Percentiles rank a stretch among this genome's conserved stretches.
Evolutionary conservation across 2,113 vertebrate genomes (phyloP).

Genomic region (Ammospiza nelsoni): DNA sequence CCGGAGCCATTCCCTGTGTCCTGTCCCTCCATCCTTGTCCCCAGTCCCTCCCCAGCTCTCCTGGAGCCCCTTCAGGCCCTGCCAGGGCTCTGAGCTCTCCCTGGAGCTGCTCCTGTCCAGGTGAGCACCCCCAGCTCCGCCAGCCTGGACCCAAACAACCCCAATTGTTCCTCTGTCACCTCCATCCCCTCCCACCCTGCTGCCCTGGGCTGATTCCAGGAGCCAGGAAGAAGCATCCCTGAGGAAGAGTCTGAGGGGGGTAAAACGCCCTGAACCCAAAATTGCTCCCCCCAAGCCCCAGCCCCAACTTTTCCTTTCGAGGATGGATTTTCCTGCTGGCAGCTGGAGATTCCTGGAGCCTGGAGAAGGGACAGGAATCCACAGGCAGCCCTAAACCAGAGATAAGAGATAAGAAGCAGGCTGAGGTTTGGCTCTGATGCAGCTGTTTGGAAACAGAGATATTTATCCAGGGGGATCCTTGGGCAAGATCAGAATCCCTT

Average conservation of each 20-base stretch:
- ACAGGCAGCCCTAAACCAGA: rapidly evolving
- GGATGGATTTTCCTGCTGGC: not conserved
- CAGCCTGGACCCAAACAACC: not conserved
- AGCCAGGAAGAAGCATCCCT: not conserved
- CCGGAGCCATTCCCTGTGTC: not conserved
- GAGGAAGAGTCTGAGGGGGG: not conserved
- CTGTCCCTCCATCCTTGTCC: not conserved
- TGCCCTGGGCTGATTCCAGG: not conserved
- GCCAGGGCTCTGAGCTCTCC: not conserved
- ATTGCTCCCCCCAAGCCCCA: not conserved
- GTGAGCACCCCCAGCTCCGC: rapidly evolving
- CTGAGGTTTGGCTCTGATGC: no score
- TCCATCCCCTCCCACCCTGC: not conserved
- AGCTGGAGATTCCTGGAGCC: not conserved
- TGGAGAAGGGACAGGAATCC: not conserved
- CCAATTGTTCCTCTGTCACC: not conserved
- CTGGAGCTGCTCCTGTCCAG: not conserved
- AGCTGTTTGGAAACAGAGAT: not conserved
- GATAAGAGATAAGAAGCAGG: not conserved
- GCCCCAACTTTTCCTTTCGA: not conserved
- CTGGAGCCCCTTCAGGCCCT: not conserved
- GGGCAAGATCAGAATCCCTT: not conserved
- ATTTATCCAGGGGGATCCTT: no score
- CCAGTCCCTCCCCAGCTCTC: not conserved
- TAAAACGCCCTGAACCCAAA: rapidly evolving